These are phyloP conservation scores for Acanthococcus lagerstroemiae DNA, from an alignment of 2,888 invertebrate genomes.

Conservation along the genomic window DNA sequence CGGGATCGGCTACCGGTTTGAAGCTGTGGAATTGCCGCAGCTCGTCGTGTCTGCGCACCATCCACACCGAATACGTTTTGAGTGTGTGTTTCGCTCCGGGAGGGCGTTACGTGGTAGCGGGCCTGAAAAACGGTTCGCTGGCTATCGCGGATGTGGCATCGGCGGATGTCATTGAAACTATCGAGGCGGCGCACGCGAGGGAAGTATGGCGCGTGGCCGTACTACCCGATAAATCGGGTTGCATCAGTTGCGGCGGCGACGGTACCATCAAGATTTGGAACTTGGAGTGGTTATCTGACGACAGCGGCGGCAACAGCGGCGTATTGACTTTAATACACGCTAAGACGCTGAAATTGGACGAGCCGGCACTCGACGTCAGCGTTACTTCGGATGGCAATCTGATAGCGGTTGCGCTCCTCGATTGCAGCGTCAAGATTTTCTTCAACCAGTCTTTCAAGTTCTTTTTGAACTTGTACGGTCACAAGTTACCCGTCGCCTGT, in stretches of 20 bases:
- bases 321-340: constrained; percentile 68
- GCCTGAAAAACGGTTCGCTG: constrained; percentile 71
- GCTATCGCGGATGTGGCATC: constrained; percentile 75
- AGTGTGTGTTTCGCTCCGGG: constrained; percentile 73
- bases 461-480: constrained; percentile 88
- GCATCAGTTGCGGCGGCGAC: constrained; percentile 79
- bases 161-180: constrained; percentile 67
- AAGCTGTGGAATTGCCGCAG: constrained; percentile 80
- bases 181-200: constrained; percentile 65
- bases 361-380: constrained; percentile 71
- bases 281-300: constrained; percentile 62
- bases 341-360: constrained; percentile 75
- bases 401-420: constrained; percentile 79
- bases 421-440: constrained; percentile 90
- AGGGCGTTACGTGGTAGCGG: constrained; percentile 81
- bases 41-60: constrained; percentile 59
- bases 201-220: constrained; percentile 70
- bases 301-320: constrained; percentile 31
- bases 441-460: constrained; percentile 91
- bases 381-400: constrained; percentile 78
- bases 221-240: constrained; percentile 72
- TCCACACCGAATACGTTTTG: constrained; percentile 56
- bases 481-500: constrained; percentile 85
- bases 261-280: constrained; percentile 88
- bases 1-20: constrained; percentile 75